Conservation (phyloP, 2,797 vertebrate species). For the Cynodonichthys magdalenae region DNA sequence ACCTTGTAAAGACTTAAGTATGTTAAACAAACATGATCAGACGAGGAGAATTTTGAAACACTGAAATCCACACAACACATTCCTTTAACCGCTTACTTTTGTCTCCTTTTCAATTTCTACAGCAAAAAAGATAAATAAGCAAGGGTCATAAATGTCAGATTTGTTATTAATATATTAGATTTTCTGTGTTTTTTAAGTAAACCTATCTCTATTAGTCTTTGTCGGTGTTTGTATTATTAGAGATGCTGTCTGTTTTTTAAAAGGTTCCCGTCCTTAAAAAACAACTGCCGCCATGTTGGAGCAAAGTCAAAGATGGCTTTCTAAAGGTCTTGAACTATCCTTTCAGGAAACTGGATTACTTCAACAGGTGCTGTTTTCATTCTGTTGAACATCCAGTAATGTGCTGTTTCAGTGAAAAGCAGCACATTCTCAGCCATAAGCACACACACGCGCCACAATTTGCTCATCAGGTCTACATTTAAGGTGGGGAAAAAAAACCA, state of each 20-base stretch:
- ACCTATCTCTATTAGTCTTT: too few relatives aligned
- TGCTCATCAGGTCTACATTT: slow-evolving; percentile 60
- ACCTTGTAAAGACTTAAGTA: slow-evolving; percentile 23
- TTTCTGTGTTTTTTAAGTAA: too few relatives aligned
- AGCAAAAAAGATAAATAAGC: too few relatives aligned
- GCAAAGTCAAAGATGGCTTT: not conserved
- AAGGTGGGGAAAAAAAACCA: slow-evolving; percentile 42
- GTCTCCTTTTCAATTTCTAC: not conserved
- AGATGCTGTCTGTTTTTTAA: not conserved
- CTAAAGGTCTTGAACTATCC: slow-evolving; percentile 14
- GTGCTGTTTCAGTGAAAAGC: slow-evolving; percentile 40
- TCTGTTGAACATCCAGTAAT: slow-evolving; percentile 58
- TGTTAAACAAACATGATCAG: slow-evolving; percentile 14
- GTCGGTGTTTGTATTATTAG: not conserved
- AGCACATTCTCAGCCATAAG: slow-evolving; percentile 38
- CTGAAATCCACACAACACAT: slow-evolving; percentile 10
- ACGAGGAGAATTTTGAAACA: slow-evolving; percentile 1
- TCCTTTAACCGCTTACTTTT: not conserved
- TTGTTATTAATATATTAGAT: too few relatives aligned
- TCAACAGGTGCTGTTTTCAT: slow-evolving; percentile 30
- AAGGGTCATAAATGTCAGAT: too few relatives aligned
- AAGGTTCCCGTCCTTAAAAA: not conserved
- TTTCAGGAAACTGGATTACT: slow-evolving; percentile 33
- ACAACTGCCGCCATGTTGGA: too few relatives aligned
- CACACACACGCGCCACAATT: slow-evolving; percentile 7